Base-by-base conservation (phyloP, 2,888 invertebrate genomes). In the Celastrina argiolus region DNA sequence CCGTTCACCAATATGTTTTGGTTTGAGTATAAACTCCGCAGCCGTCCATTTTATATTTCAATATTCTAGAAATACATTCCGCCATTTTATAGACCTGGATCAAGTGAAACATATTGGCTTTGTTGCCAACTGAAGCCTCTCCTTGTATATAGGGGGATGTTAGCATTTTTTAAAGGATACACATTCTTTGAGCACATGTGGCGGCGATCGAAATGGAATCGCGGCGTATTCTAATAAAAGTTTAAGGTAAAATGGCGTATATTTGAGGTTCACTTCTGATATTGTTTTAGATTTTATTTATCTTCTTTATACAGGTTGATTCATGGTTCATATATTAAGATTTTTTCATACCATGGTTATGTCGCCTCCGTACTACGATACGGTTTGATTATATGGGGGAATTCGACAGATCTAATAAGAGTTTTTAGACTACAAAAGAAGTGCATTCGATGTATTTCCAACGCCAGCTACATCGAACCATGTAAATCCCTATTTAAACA, bases 91-190 rank as follows among this genome's bases (percentile, higher is more conserved):
- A 51, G 51, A 51, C 51, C 51, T 12, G 51, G 51, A 51, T 51
- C 51, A 51, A 51, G 51, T 14, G 51, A 51, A 51, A 51, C 51
- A 51, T 51, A 51, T 51, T 51, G 51, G 51, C 51, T 51, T 51
- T 51, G 51, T 51, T 51, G 51, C 12, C 51, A 51, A 26, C 51
- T 12, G 51, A 51, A 51, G 12, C 51, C 22, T 16, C 45, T 51
- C 51, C 51, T 51, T 51, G 51, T 26, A 51, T 51, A 16, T 26
- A 51, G 51, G 51, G 51, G 22, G 26, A 51, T 51, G 51, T 51
- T 51, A 26, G 51, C 51, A 51, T 45, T 51, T 51, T 51, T 51
- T 51, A 51, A 51, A 51, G 22, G 45, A 45, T 45, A 45, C 18
- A 45, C 10, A 16, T 18, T 18, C 45, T 45, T 16, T 45, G 18